Evolutionary conservation across 2,888 invertebrate genomes (phyloP).

Genomic region (Scelioninae gen. 1): DNA sequence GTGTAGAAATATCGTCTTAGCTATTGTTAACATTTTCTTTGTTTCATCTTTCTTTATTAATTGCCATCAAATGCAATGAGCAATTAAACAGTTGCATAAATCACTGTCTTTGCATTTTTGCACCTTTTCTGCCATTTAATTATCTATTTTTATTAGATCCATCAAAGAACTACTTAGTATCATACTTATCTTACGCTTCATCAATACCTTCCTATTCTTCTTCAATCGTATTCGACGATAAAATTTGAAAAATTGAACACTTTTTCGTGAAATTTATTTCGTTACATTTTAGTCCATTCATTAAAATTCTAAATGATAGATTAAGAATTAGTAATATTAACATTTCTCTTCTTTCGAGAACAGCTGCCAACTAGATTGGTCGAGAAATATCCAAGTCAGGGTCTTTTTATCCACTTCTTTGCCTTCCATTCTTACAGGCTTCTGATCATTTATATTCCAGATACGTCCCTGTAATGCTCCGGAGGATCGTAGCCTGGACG

Average conservation of each 20-base stretch:
- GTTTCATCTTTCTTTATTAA: constrained; percentile 32
- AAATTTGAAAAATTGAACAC: too few species aligned
- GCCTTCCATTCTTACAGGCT: constrained; percentile 34
- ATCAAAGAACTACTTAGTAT: background rate
- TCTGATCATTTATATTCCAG: constrained; percentile 78
- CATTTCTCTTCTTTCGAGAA: constrained; percentile 12
- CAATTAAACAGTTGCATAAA: constrained; percentile 82
- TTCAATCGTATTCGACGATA: too few species aligned
- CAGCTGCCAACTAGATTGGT: constrained; percentile 44
- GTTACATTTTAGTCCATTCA: constrained; percentile 34
- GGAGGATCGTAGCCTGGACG: constrained; percentile 73
- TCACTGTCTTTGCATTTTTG: constrained; percentile 67
- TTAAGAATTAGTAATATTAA: background rate
- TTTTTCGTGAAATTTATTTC: too few species aligned
- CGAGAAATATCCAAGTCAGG: constrained; percentile 23
- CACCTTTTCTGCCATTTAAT: background rate
- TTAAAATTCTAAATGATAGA: background rate
- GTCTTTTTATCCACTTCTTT: constrained; percentile 59
- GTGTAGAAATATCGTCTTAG: constrained; percentile 63
- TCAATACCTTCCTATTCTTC: too few species aligned
- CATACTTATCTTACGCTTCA: background rate
- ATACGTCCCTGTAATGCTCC: constrained; percentile 77
- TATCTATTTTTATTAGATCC: background rate
- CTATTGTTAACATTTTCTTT: background rate
- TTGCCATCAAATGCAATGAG: constrained; percentile 79